phyloP scores from a whole-genome alignment of 2,888 invertebrate species.

The Epirrita christyi region DNA sequence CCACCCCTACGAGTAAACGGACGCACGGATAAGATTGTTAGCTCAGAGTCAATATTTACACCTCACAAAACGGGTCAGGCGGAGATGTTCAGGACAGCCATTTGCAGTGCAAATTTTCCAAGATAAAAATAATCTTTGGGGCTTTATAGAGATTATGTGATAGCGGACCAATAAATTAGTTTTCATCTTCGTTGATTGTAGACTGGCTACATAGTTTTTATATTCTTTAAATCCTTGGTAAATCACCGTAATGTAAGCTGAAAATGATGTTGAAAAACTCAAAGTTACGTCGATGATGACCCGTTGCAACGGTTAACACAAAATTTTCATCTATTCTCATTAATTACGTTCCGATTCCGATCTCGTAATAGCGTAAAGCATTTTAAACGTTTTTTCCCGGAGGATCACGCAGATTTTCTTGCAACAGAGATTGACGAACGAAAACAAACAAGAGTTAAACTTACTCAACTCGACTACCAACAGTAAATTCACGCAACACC shows the following conservation, averaged over 20 bases:
- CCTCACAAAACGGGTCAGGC: constrained; percentile 74
- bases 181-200: constrained; percentile 13
- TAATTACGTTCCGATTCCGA: constrained; percentile 28
- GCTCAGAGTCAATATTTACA: constrained; percentile 75
- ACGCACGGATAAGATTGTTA: constrained; percentile 77
- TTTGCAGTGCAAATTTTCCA: constrained; percentile 80
- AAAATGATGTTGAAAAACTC: background rate
- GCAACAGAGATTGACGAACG: constrained; percentile 41
- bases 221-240: background rate
- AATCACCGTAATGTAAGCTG: background rate
- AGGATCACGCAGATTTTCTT: constrained; percentile 41
- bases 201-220: background rate
- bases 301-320: constrained; percentile 19
- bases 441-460: constrained; percentile 47
- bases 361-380: constrained; percentile 25
- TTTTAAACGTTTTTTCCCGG: constrained; percentile 35
- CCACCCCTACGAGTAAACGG: constrained; percentile 62
- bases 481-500: constrained; percentile 35
- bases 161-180: constrained; percentile 33
- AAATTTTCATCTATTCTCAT: constrained; percentile 24
- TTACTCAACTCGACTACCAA: constrained; percentile 35
- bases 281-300: background rate
- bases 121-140: constrained; percentile 77
- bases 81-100: constrained; percentile 66
- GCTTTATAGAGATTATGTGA: constrained; percentile 70